Percentiles rank a stretch among this genome's conserved stretches.
Evolutionary conservation across 2,888 invertebrate species (phyloP).

Genomic region (Taenaris catops): DNA sequence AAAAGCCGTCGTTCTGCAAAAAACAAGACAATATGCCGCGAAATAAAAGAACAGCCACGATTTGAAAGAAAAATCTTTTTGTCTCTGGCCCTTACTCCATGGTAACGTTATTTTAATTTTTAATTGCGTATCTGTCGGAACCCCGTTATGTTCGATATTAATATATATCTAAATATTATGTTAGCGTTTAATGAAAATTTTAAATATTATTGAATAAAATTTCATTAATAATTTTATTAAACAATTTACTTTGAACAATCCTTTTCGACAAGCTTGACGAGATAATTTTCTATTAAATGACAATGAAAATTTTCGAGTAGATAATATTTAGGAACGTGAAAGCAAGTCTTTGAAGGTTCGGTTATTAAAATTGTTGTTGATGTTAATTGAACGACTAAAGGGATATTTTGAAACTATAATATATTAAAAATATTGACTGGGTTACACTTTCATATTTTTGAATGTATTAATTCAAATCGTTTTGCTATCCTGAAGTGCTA

Average conservation of each 20-base stretch:
- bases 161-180: not conserved
- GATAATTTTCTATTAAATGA: slow-evolving; percentile 29
- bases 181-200: slow-evolving; percentile 1
- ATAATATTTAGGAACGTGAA: slow-evolving; percentile 1
- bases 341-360: slow-evolving; percentile 30
- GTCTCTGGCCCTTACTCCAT: too few relatives aligned
- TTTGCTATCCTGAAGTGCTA: too few relatives aligned
- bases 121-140: slow-evolving; percentile 12
- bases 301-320: slow-evolving; percentile 21
- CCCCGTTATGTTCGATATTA: not conserved
- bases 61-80: slow-evolving; percentile 8
- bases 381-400: slow-evolving; percentile 14
- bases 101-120: not conserved
- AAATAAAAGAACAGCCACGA: slow-evolving; percentile 15
- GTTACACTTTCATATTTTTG: too few relatives aligned
- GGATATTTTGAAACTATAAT: too few relatives aligned
- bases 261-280: slow-evolving; percentile 17
- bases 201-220: not conserved
- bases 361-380: slow-evolving; percentile 38
- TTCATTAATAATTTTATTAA: not conserved
- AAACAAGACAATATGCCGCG: slow-evolving; percentile 17
- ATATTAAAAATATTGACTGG: too few relatives aligned
- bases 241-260: slow-evolving; percentile 15
- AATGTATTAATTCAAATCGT: too few relatives aligned
- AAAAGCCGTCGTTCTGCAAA: slow-evolving; percentile 13